Evolutionary conservation across 2,797 vertebrate genomes (phyloP).

Genomic region (Helicolenus hilgendorfi): DNA sequence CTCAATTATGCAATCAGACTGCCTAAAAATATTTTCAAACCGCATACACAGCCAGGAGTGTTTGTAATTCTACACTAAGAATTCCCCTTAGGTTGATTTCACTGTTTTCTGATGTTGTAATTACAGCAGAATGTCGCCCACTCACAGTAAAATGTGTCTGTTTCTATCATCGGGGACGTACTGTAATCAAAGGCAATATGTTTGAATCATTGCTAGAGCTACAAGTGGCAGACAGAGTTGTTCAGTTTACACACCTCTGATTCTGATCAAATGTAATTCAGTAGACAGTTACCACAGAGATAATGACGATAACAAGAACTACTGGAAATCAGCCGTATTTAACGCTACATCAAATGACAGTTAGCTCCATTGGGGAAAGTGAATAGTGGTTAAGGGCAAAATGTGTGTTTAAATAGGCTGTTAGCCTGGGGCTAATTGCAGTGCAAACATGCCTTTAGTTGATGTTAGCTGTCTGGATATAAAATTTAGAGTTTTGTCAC

Average conservation of each 20-base stretch:
- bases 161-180: neutral
- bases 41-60: neutral
- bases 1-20: neutral
- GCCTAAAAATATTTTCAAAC: neutral
- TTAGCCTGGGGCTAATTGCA: neutral
- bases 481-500: neutral
- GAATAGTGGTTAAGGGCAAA: neutral
- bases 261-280: neutral
- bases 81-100: neutral
- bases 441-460: neutral
- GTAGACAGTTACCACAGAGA: neutral
- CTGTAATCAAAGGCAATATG: neutral
- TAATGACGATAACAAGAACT: neutral
- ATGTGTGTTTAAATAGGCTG: neutral
- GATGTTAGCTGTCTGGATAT: neutral
- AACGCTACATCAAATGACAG: neutral
- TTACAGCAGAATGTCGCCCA: neutral
- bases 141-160: conserved; percentile 1
- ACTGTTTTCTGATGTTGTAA: neutral
- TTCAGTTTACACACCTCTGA: neutral
- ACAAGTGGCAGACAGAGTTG: neutral
- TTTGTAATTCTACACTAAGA: neutral
- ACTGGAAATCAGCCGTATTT: neutral
- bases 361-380: neutral
- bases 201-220: neutral